These are phyloP conservation scores for Pseudococcus jackbeardsleyi DNA, from an alignment of 2,888 invertebrate species.

Conservation along the genomic window DNA sequence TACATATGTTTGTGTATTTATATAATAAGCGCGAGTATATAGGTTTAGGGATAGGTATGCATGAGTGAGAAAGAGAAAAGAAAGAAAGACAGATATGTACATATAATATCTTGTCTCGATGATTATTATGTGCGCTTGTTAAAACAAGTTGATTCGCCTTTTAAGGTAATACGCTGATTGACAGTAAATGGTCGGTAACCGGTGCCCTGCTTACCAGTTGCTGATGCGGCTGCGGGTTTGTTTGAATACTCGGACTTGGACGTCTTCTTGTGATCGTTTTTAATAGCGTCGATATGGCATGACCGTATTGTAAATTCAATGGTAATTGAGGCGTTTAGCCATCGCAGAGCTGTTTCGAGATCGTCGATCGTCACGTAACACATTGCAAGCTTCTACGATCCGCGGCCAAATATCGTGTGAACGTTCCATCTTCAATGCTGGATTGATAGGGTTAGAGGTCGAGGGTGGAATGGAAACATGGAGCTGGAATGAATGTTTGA, in stretches of 20 bases:
- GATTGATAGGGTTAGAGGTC: too few relatives aligned
- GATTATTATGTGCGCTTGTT: constrained; percentile 32
- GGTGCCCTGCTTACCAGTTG: constrained; percentile 13
- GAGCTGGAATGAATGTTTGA: too few relatives aligned
- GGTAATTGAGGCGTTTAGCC: constrained; percentile 19
- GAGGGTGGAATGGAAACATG: too few relatives aligned
- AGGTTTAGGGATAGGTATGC: not conserved
- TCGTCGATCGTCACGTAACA: not conserved
- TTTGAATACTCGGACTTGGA: not conserved
- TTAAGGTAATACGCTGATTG: constrained; percentile 28
- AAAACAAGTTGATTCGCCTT: constrained; percentile 32
- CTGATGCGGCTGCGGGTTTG: not conserved
- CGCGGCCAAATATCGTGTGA: not conserved
- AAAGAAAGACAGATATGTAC: not conserved
- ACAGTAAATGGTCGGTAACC: constrained; percentile 32
- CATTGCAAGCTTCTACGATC: not conserved
- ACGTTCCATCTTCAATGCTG: not conserved
- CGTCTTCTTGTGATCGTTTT: not conserved
- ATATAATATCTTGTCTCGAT: constrained; percentile 5
- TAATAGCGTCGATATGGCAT: constrained; percentile 13
- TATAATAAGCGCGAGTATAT: not conserved
- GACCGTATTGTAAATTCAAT: constrained; percentile 8
- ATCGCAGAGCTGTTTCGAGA: not conserved
- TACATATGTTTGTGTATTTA: not conserved
- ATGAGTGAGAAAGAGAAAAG: not conserved